Evolutionary conservation across 1,140 invertebrate species (phyloP).

Genomic region (Eumeta japonica): DNA sequence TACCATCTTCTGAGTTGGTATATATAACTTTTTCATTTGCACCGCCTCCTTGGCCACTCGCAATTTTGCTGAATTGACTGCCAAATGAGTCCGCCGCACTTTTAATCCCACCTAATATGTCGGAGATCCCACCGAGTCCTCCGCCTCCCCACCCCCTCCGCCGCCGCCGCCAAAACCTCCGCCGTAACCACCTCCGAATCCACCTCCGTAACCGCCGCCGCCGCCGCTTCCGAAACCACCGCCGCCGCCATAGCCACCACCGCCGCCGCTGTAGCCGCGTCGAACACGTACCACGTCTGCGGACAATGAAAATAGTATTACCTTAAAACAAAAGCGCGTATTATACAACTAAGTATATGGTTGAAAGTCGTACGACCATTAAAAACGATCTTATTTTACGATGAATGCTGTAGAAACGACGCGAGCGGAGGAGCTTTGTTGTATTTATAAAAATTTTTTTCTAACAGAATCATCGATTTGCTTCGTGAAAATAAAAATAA

Average conservation of each 20-base stretch:
- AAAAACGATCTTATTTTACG: too few species aligned
- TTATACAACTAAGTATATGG: too few species aligned
- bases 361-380: too few species aligned
- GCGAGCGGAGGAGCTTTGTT: too few species aligned
- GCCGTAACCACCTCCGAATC: conserved; percentile 20
- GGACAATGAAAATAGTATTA: too few species aligned
- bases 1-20: conserved; percentile 30
- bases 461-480: too few species aligned
- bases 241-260: conserved; percentile 24
- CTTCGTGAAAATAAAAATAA: too few species aligned
- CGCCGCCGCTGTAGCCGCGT: conserved; percentile 28
- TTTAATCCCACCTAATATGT: conserved; percentile 8
- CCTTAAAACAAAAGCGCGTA: too few species aligned
- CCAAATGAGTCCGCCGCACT: conserved; percentile 5
- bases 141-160: conserved; percentile 10
- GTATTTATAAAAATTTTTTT: too few species aligned
- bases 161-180: conserved; percentile 23
- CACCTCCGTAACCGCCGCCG: conserved; percentile 18
- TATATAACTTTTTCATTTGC: conserved; percentile 18
- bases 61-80: neutral
- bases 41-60: conserved; percentile 11
- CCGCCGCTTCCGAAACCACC: conserved; percentile 20
- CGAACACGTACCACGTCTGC: conserved; percentile 35
- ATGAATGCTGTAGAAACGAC: too few species aligned
- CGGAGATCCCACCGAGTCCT: conserved; percentile 5